A percentile compares a stretch with the other conserved stretches of the same genome.
Conservation (phyloP, 2,888 invertebrate species). For the Drosophila putrida region DNA sequence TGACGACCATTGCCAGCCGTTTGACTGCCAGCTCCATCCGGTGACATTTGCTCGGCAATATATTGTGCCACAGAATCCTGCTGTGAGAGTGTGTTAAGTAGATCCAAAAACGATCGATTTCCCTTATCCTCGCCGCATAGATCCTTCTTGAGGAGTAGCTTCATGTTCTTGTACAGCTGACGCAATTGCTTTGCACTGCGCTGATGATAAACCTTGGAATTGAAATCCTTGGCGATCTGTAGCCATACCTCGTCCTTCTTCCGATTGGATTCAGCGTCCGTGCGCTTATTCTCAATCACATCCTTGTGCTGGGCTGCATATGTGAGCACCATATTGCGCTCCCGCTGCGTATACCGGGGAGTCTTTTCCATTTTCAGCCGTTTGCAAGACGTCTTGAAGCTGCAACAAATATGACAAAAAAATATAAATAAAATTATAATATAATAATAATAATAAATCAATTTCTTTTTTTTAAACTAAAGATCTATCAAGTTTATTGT, state of each 20-base stretch:
- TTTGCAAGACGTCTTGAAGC: constrained; percentile 85
- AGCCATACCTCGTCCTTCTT: constrained; percentile 85
- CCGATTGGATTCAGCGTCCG: constrained; percentile 84
- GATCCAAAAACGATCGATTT: constrained; percentile 84
- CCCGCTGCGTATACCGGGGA: constrained; percentile 84
- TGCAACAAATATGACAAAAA: constrained; percentile 31
- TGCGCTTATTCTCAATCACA: constrained; percentile 85
- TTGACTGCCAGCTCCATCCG: constrained; percentile 70
- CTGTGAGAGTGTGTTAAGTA: constrained; percentile 83
- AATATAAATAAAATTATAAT: too few relatives aligned
- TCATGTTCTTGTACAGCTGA: constrained; percentile 85
- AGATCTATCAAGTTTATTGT: neutral
- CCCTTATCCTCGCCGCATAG: constrained; percentile 83
- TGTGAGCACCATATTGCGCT: constrained; percentile 85
- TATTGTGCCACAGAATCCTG: constrained; percentile 84
- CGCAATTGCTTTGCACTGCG: constrained; percentile 85
- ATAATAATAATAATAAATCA: too few relatives aligned
- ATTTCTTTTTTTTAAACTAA: neutral
- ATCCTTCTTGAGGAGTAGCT: constrained; percentile 84
- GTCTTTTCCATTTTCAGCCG: constrained; percentile 85
- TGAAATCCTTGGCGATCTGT: constrained; percentile 85
- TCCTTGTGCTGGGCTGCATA: constrained; percentile 85
- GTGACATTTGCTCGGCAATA: constrained; percentile 82
- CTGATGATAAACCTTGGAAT: constrained; percentile 84
- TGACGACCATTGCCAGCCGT: constrained; percentile 56